A percentile compares a stretch with the other conserved stretches of the same genome.
Evolutionary conservation across 2,888 invertebrate genomes (phyloP).

Genomic region (Phasia obesa): DNA sequence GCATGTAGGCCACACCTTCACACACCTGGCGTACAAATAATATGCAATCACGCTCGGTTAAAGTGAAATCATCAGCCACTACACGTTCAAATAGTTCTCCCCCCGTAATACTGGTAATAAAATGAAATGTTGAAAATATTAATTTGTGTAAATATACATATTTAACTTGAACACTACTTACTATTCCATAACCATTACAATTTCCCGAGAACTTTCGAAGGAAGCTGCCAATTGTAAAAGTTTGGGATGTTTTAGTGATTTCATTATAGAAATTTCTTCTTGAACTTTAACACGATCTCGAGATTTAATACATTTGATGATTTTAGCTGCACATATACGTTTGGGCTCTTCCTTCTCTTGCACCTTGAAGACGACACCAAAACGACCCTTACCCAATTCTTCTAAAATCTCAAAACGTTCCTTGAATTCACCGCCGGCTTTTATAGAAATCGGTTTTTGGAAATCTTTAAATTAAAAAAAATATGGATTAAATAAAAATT

Average conservation of each 20-base stretch:
- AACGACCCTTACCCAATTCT: conserved; percentile 89
- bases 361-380: conserved; percentile 88
- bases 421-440: conserved; percentile 84
- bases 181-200: conserved; percentile 95
- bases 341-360: conserved; percentile 85
- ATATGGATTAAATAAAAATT: no score
- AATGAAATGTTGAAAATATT: no score
- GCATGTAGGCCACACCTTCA: conserved; percentile 95
- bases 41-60: conserved; percentile 93
- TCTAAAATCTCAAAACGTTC: conserved; percentile 87
- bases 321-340: conserved; percentile 91
- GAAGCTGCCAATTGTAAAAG: conserved; percentile 92
- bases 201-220: conserved; percentile 89
- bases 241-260: conserved; percentile 91
- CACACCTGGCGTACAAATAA: conserved; percentile 95
- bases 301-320: conserved; percentile 88
- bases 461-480: conserved; percentile 71
- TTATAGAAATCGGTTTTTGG: conserved; percentile 76
- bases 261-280: conserved; percentile 94
- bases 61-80: conserved; percentile 94
- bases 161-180: no score
- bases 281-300: conserved; percentile 90
- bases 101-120: conserved; percentile 93
- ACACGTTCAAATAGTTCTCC: conserved; percentile 97
- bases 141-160: no score